phyloP scores from a whole-genome alignment of 53 echinoderm and acorn worm genomes.

The Patiria pectinifera region DNA sequence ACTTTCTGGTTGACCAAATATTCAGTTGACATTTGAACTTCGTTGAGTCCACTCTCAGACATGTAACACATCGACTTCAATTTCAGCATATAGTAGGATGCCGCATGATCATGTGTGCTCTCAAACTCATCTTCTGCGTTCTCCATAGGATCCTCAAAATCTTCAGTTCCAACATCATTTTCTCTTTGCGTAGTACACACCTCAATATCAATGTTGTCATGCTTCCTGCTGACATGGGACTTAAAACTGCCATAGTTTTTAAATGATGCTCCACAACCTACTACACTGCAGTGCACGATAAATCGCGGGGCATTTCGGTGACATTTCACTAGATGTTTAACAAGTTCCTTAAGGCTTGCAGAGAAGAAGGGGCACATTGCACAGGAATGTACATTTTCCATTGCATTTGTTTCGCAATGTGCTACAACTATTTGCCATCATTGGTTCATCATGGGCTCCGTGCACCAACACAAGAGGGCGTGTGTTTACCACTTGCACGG shows the following conservation, averaged over 20 bases:
- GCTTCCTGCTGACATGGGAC: not conserved
- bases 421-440: too few species aligned
- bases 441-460: too few species aligned
- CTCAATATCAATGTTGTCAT: not conserved
- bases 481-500: too few species aligned
- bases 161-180: not conserved
- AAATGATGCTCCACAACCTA: constrained; percentile 2
- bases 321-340: not conserved
- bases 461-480: too few species aligned
- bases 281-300: constrained; percentile 12
- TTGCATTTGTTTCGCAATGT: not conserved
- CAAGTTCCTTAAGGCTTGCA: not conserved
- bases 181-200: not conserved
- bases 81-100: constrained; percentile 33
- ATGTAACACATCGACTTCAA: constrained; percentile 2
- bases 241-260: constrained; percentile 13
- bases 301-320: constrained; percentile 26
- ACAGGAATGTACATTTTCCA: not conserved
- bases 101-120: not conserved
- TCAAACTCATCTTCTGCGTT: not conserved
- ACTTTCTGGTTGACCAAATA: constrained; percentile 23
- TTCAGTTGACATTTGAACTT: constrained; percentile 36
- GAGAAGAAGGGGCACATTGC: constrained; percentile 17
- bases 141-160: not conserved
- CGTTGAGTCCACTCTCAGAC: constrained; percentile 5